A percentile compares a stretch with the other conserved stretches of the same genome.
These are phyloP conservation scores for Epinotia nisella DNA, from an alignment of 2,888 invertebrate species.

Conservation along the genomic window DNA sequence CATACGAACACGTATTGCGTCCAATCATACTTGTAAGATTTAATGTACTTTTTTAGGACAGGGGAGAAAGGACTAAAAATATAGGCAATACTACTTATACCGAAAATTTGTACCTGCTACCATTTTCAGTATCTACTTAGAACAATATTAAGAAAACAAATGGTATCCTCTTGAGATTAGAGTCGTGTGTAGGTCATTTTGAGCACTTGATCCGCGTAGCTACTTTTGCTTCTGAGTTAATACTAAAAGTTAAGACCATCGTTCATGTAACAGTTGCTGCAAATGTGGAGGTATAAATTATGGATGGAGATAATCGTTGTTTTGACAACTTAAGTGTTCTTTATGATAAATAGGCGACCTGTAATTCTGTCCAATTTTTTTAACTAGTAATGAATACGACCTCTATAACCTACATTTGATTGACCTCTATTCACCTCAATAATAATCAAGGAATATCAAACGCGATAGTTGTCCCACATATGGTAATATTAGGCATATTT, in stretches of 20 bases:
- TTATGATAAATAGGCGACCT: neutral
- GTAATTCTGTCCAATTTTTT: neutral
- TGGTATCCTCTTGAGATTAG: too few relatives aligned
- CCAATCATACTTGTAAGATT: too few relatives aligned
- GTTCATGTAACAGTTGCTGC: neutral
- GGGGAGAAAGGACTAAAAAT: too few relatives aligned
- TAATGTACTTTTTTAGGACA: too few relatives aligned
- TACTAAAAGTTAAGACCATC: neutral
- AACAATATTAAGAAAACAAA: too few relatives aligned
- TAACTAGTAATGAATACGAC: slow-evolving; percentile 6
- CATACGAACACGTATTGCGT: too few relatives aligned
- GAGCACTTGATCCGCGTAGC: too few relatives aligned
- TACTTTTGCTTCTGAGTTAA: too few relatives aligned
- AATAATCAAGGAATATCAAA: slow-evolving; percentile 20
- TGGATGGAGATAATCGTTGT: neutral
- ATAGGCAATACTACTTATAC: too few relatives aligned
- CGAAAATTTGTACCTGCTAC: too few relatives aligned
- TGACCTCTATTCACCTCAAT: slow-evolving; percentile 6
- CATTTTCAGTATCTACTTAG: too few relatives aligned
- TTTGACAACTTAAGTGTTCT: slow-evolving; percentile 17
- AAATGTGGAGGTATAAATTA: slow-evolving; percentile 8
- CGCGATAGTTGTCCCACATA: neutral
- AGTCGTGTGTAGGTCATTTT: too few relatives aligned
- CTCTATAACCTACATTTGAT: slow-evolving; percentile 20
- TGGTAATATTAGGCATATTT: neutral